Base-by-base conservation (phyloP, 2,797 vertebrate species). In the Tamandua tetradactyla region DNA sequence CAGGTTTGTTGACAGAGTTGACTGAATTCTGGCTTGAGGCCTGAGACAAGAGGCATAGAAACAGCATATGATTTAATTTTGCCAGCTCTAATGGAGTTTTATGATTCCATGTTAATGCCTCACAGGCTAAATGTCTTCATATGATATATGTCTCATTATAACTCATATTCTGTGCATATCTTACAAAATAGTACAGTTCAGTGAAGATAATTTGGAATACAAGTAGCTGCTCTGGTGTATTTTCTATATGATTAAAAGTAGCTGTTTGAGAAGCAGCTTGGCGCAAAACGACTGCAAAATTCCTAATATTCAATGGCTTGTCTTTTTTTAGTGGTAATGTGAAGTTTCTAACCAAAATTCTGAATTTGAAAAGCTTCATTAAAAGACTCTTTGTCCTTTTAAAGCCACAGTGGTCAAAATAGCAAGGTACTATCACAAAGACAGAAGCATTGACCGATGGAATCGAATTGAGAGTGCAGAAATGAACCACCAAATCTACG, bases 261-360 rank as follows among this genome's bases (percentile, higher is more conserved):
- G 64, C 92, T 66, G 80, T 61, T n/a, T 71, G 76, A 52, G 44
- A 52, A 13, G 44, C 47, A 66, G 61, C 7, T 61, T 79, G 35
- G 42, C 68, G 55, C 40, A 74, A 92, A 88, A 49, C 22, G 27
- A 6, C 55, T 71, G 82, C 23, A 74, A 1, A 23, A 35, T 82
- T 87, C 78, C 55, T 92, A 66, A 40, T 57, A 76, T 55, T 80
- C n/a, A 59, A 64, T 57, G 27, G 0, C 52, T 42, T 55, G 3
- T 12, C 12, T 42, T 42, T n/a, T 83, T 55, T 75, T 89, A 66
- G 82, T 59, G 57, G 12, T 52, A 59, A 66, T 76, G 87, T 84
- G 52, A 86, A 85, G 20, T 52, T 66, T 95, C 37, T 92, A 84
- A 90, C 40, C 44, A 37, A 92, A 92, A 88, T 92, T 87, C 35